A percentile compares a stretch with the other conserved stretches of the same genome.
phyloP scores from a whole-genome alignment of 53 echinoderm and acorn worm genomes.

The Henricia sp. region DNA sequence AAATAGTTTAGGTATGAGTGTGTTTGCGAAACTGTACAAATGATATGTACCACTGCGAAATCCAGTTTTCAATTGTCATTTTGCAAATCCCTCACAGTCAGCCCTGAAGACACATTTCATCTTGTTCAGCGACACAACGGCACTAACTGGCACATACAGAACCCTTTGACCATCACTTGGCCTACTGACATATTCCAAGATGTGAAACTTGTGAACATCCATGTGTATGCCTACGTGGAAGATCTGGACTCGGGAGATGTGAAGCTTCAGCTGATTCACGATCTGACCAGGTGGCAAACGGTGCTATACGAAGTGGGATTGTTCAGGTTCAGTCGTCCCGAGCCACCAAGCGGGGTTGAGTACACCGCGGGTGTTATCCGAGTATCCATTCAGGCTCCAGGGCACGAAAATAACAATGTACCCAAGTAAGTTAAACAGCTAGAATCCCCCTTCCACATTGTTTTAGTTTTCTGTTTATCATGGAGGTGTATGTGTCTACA shows the following conservation, averaged over 20 bases:
- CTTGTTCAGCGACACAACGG: neutral
- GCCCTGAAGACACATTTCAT: neutral
- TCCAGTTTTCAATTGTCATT: too few species aligned
- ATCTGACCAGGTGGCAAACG: neutral
- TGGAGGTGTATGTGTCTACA: too few species aligned
- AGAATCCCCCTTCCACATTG: too few species aligned
- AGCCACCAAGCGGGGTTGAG: neutral
- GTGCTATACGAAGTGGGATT: neutral
- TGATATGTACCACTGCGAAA: too few species aligned
- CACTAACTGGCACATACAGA: neutral
- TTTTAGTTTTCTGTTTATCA: too few species aligned
- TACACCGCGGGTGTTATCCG: slow-evolving; percentile 25
- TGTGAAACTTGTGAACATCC: slow-evolving; percentile 38
- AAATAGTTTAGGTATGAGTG: too few species aligned
- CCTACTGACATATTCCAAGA: slow-evolving; percentile 29
- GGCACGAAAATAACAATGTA: neutral
- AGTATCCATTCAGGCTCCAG: neutral
- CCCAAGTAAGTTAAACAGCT: too few species aligned
- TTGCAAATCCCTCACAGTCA: neutral
- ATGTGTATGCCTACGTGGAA: slow-evolving; percentile 51
- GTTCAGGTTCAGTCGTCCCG: neutral
- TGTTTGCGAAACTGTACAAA: too few species aligned
- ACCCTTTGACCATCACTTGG: slow-evolving; percentile 22
- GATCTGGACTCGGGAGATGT: neutral
- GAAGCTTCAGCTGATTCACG: slow-evolving; percentile 1